Conservation (phyloP, 2,113 vertebrate genomes). For the Cricetomys ansorgei region DNA sequence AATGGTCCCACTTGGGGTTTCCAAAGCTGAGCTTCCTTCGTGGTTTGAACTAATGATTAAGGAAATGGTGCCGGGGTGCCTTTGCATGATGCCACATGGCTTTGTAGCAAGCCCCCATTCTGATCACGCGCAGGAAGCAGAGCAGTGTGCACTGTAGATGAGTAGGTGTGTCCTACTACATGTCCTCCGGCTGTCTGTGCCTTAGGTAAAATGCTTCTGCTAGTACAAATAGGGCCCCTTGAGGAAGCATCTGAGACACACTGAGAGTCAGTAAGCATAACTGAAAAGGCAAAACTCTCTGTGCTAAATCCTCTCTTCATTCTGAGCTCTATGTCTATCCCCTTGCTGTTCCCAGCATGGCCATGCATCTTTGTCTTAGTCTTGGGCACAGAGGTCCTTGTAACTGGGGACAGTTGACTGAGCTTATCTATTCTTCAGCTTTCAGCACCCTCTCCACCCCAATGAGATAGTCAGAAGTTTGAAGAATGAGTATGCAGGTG, state of each 20-base stretch:
- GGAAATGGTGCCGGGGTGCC: background rate
- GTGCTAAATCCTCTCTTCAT: background rate
- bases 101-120: background rate
- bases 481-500: background rate
- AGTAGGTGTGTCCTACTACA: fast-evolving
- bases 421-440: too few relatives aligned
- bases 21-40: background rate
- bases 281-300: background rate
- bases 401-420: fast-evolving
- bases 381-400: background rate
- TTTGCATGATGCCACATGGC: fast-evolving
- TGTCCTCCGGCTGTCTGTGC: background rate
- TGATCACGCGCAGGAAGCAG: background rate
- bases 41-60: fast-evolving
- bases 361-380: background rate
- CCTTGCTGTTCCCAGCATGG: background rate
- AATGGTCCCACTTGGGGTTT: background rate
- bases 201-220: background rate
- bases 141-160: fast-evolving
- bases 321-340: too few relatives aligned
- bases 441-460: background rate
- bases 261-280: background rate
- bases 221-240: background rate
- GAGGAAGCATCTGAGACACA: background rate
- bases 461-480: background rate